phyloP scores from a whole-genome alignment of 2,113 vertebrate species.

The Sapayoa aenigma region DNA sequence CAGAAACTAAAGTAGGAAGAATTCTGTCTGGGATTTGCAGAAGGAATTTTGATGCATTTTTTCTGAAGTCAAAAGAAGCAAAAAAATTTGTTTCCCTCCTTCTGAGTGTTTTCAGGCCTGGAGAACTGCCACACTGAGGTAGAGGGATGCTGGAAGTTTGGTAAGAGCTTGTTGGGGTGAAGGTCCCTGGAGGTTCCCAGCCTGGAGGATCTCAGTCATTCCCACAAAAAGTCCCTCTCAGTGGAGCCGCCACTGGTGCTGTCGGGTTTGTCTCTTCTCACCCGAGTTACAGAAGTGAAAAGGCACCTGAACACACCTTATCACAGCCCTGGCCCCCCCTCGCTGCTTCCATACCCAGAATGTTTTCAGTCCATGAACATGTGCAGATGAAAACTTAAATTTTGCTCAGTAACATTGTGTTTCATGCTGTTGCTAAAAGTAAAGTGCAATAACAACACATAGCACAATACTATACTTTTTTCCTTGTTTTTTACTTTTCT shows the following conservation, averaged over 20 bases:
- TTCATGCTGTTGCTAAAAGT: background rate
- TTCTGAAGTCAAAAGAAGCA: background rate
- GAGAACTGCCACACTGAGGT: background rate
- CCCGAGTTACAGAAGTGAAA: accelerated
- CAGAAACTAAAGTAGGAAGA: background rate
- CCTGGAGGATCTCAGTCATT: background rate
- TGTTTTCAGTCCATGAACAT: accelerated
- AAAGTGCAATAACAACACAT: background rate
- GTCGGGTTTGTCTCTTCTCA: background rate
- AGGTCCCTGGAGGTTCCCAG: background rate
- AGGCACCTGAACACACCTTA: background rate
- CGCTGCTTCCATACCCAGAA: background rate
- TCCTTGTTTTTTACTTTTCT: background rate
- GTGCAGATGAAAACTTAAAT: background rate
- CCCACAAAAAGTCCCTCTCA: background rate
- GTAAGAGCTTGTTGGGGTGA: background rate
- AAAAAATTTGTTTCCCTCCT: background rate
- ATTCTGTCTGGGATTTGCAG: background rate
- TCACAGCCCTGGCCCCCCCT: background rate
- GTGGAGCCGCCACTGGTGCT: background rate
- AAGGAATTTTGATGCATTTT: background rate
- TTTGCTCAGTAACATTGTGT: background rate
- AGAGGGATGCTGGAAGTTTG: background rate
- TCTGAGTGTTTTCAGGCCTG: background rate
- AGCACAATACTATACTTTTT: accelerated